Evolutionary conservation across 2,113 vertebrate genomes (phyloP).

Genomic region (Empidonax alnorum): DNA sequence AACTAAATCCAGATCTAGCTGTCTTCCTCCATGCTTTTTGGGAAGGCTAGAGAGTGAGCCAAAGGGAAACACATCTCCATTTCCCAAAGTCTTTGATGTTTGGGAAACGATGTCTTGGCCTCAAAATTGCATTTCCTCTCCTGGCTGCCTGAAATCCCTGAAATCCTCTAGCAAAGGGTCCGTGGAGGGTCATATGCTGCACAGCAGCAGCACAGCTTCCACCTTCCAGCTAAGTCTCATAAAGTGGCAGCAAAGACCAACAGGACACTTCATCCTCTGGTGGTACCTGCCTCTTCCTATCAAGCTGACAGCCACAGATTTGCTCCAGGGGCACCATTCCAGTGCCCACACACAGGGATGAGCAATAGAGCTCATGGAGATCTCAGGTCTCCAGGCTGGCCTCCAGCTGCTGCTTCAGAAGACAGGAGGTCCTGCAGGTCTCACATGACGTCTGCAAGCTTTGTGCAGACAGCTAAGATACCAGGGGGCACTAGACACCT

Average conservation of each 20-base stretch:
- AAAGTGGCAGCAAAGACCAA: background rate
- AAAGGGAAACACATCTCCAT: background rate
- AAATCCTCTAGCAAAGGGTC: background rate
- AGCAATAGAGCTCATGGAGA: background rate
- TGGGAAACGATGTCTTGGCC: background rate
- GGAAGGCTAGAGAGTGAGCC: background rate
- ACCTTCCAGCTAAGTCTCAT: background rate
- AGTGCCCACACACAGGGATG: background rate
- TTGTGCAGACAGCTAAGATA: background rate
- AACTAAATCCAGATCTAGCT: background rate
- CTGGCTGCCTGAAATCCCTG: background rate
- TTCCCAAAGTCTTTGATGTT: background rate
- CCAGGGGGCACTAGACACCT: constrained; percentile 7
- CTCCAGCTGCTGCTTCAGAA: background rate
- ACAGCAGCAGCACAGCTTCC: background rate
- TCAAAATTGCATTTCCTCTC: background rate
- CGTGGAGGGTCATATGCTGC: background rate
- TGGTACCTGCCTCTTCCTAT: background rate
- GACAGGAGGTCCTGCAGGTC: background rate
- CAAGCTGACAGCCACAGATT: background rate
- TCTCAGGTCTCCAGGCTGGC: background rate
- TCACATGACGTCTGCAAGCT: background rate
- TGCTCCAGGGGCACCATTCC: background rate
- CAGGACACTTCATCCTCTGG: background rate
- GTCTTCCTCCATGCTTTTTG: background rate